Conservation (phyloP, 2,888 invertebrate species). For the Harpalus rubripes region DNA sequence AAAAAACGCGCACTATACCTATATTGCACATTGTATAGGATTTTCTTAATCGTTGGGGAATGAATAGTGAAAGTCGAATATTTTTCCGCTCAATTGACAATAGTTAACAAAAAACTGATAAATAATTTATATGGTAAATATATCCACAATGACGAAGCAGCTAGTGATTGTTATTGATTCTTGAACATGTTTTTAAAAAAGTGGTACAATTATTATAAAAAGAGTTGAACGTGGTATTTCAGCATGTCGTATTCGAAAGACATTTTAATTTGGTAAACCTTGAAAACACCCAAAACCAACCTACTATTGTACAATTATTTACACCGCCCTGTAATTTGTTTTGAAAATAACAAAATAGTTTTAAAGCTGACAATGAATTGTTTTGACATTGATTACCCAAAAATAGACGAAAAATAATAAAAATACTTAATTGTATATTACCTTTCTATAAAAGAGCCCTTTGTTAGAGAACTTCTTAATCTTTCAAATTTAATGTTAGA, state of each 20-base stretch:
- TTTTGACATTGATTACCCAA: not conserved
- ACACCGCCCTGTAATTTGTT: slow-evolving; percentile 27
- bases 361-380: not conserved
- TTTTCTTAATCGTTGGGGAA: not conserved
- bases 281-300: slow-evolving; percentile 16
- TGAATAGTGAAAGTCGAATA: slow-evolving; percentile 15
- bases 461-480: no score
- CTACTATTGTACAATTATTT: slow-evolving; percentile 6
- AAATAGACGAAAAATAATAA: not conserved
- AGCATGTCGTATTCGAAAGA: not conserved
- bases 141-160: not conserved
- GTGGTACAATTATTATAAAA: not conserved
- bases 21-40: slow-evolving; percentile 30
- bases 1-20: slow-evolving; percentile 16
- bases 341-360: not conserved
- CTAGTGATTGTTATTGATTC: not conserved
- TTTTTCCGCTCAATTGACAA: not conserved
- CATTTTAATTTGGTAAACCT: slow-evolving; percentile 32
- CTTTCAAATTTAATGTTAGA: no score
- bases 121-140: slow-evolving; percentile 2
- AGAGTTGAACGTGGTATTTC: not conserved
- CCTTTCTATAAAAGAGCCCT: not conserved
- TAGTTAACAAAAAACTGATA: slow-evolving; percentile 5
- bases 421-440: no score
- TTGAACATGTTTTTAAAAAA: not conserved